A percentile compares a stretch with the other conserved stretches of the same genome.
phyloP scores from a whole-genome alignment of 2,888 invertebrate genomes.

The Drosophila peninsularis region DNA sequence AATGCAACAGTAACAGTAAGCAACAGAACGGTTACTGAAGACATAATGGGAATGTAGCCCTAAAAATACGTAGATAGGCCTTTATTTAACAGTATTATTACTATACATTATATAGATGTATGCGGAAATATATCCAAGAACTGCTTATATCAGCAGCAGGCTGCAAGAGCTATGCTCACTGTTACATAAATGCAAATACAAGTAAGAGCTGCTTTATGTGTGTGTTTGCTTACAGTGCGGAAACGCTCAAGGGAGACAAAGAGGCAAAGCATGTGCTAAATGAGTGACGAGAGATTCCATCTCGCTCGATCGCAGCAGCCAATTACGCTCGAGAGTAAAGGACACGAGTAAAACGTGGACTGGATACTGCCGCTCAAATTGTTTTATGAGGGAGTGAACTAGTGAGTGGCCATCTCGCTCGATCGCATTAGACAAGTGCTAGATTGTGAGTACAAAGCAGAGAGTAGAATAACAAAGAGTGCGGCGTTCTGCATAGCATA shows the following conservation, averaged over 20 bases:
- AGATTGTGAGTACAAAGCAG: too few species aligned
- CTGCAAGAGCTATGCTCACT: neutral
- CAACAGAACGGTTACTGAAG: neutral
- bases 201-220: neutral
- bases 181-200: neutral
- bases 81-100: neutral
- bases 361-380: too few species aligned
- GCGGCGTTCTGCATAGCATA: neutral
- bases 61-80: neutral
- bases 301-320: slow-evolving; percentile 4
- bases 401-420: too few species aligned
- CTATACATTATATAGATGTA: neutral
- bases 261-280: neutral
- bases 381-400: too few species aligned
- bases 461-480: too few species aligned
- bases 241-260: neutral
- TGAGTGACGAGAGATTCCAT: neutral
- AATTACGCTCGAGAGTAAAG: neutral
- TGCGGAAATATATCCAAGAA: neutral
- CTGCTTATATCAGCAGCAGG: neutral
- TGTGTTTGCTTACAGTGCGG: too few species aligned
- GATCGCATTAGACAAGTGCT: too few species aligned
- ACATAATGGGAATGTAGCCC: neutral
- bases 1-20: neutral
- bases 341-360: neutral